Evolutionary conservation across 1,140 invertebrate genomes (phyloP), one percentile per base, ranked within the genome.

Genomic region (Camponotus pennsylvanicus): DNA sequence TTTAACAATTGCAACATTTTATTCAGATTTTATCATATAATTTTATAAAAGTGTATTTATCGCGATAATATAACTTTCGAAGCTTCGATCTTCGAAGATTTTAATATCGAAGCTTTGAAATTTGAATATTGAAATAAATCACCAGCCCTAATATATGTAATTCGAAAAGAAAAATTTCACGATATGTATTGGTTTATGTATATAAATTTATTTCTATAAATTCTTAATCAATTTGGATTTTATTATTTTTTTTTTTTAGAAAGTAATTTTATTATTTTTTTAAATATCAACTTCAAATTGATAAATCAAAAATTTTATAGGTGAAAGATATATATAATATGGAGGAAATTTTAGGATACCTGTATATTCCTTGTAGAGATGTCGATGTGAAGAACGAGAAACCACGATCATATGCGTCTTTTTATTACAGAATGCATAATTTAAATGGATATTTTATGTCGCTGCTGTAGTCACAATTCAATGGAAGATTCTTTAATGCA

Each of bases 291-390:
- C 2, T 75, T 8, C 11, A 78, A 78, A 66, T 11, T 64, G 27
- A n/a, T 49, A 49, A 52, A 52, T 52, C 6, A 3, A 78, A 15
- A 3, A 78, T 66, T 78, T 9, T 66, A 34, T n/a, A 78, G 3
- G 27, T 7, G 11, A 78, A 34, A 77, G 15, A 57, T 67, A 70
- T 27, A 27, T 27, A 27, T 27, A 27, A 32, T 42, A 4, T 15
- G 21, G 15, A 15, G 5, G 37, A 40, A 40, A 40, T 40, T 49
- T 77, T 77, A 59, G 42, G 40, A 63, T 64, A 64, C 11, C 8
- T 75, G 5, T 83, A 45, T 34, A 34, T 77, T 85, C 37, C 21
- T 40, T 64, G 59, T 52, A 66, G n/a, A 40, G 9, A 78, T 78
- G 66, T 34, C 42, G 27, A 77, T 18, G 15, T 9, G 40, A 66